A percentile compares a stretch with the other conserved stretches of the same genome.
Evolutionary conservation across 2,888 invertebrate species (phyloP).

Genomic region (Epicampocera succincta): DNA sequence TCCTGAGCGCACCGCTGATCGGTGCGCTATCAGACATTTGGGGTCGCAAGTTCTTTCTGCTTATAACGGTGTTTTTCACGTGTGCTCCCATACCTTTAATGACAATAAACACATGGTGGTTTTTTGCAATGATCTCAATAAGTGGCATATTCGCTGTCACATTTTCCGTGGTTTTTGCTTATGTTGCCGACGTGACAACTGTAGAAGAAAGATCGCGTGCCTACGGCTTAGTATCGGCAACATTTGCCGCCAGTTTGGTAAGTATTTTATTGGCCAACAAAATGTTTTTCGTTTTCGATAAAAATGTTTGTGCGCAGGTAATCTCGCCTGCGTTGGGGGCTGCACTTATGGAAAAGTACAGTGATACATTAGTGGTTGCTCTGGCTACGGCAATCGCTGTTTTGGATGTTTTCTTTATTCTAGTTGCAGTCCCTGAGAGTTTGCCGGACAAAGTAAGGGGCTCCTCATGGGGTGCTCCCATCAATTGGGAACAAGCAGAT

Average conservation of each 20-base stretch:
- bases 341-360: slow-evolving; percentile 92
- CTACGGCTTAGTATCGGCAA: slow-evolving; percentile 98
- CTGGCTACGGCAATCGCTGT: slow-evolving; percentile 97
- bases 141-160: slow-evolving; percentile 99
- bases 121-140: slow-evolving; percentile 99
- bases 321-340: slow-evolving; percentile 98
- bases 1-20: slow-evolving; percentile 97
- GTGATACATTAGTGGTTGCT: slow-evolving; percentile 93
- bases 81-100: slow-evolving; percentile 99
- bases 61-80: slow-evolving; percentile 99
- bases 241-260: slow-evolving; percentile 98
- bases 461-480: slow-evolving; percentile 91
- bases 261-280: slow-evolving; percentile 23
- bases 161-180: slow-evolving; percentile 99
- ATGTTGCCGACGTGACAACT: slow-evolving; percentile 99
- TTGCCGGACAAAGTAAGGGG: slow-evolving; percentile 95
- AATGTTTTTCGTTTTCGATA: slow-evolving; percentile 23
- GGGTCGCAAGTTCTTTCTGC: slow-evolving; percentile 98
- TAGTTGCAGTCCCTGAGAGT: slow-evolving; percentile 99
- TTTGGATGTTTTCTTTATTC: slow-evolving; percentile 98
- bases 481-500: slow-evolving; percentile 99
- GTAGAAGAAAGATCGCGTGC: slow-evolving; percentile 97
- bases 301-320: slow-evolving; percentile 80
- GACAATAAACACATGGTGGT: slow-evolving; percentile 99
- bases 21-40: slow-evolving; percentile 99